These are phyloP conservation scores for Podarcis cretensis DNA, from an alignment of 2,113 vertebrate species.

Conservation along the genomic window DNA sequence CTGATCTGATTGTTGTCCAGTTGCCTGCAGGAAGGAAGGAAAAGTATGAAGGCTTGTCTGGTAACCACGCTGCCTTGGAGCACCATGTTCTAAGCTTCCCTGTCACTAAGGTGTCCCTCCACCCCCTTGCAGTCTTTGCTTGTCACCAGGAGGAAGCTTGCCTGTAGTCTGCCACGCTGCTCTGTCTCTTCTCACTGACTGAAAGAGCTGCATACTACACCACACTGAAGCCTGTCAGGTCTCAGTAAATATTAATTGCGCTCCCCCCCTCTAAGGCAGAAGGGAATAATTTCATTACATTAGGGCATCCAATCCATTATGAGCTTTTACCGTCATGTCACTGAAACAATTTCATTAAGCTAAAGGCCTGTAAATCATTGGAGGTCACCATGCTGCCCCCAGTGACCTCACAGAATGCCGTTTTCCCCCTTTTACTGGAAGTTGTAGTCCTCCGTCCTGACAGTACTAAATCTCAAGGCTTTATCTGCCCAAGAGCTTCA, in stretches of 20 bases:
- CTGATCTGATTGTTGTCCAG: conserved; percentile 99
- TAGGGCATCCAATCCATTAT: conserved; percentile 99
- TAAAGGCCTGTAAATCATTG: conserved; percentile 98
- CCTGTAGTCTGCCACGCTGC: conserved; percentile 85
- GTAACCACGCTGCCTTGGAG: conserved; percentile 58
- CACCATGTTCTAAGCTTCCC: conserved; percentile 63
- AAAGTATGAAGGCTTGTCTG: conserved; percentile 82
- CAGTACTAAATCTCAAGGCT: conserved; percentile 83
- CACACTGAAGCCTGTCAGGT: conserved; percentile 88
- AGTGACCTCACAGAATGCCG: conserved; percentile 84
- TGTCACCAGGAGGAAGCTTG: conserved; percentile 73
- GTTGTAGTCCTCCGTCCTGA: conserved; percentile 84
- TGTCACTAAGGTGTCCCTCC: conserved; percentile 75
- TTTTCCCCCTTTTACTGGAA: conserved; percentile 90
- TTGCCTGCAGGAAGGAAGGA: conserved; percentile 93
- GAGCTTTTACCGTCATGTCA: conserved; percentile 99
- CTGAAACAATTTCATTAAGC: conserved; percentile 99
- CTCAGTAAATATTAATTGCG: conserved; percentile 99
- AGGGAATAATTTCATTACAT: conserved; percentile 99
- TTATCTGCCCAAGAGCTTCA: conserved; percentile 82
- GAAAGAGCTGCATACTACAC: conserved; percentile 76
- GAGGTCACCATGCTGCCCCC: conserved; percentile 89
- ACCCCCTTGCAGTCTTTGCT: conserved; percentile 78
- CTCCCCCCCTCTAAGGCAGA: conserved; percentile 86
- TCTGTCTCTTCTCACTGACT: conserved; percentile 77